Evolutionary conservation across 92 coral and sea anemone genomes (phyloP).

Genomic region (Palythoa caribaeorum): DNA sequence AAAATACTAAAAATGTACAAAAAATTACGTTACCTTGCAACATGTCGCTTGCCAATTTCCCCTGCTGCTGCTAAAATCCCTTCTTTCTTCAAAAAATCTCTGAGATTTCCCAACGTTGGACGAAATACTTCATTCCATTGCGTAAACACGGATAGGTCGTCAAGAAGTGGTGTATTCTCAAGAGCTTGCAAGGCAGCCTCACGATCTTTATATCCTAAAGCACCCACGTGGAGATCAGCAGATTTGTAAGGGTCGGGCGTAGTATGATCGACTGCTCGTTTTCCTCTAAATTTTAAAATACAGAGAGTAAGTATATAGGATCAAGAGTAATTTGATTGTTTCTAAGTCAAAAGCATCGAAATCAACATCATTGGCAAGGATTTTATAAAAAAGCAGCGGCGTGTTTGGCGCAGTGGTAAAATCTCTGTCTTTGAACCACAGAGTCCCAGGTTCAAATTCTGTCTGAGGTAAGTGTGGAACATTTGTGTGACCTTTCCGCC

Average conservation of each 20-base stretch:
- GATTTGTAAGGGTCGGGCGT: background rate
- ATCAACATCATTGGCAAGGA: too few relatives aligned
- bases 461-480: too few relatives aligned
- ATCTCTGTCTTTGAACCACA: too few relatives aligned
- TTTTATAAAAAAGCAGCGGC: too few relatives aligned
- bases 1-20: too few relatives aligned
- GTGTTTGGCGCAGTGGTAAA: too few relatives aligned
- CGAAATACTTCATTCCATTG: conserved; percentile 85
- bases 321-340: background rate
- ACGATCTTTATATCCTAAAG: conserved; percentile 69
- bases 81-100: conserved; percentile 71
- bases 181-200: conserved; percentile 77
- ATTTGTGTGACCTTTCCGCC: too few relatives aligned
- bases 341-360: background rate
- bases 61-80: conserved; percentile 43
- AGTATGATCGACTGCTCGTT: conserved; percentile 14
- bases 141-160: conserved; percentile 73
- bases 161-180: conserved; percentile 79
- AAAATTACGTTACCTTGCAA: background rate
- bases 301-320: too few relatives aligned
- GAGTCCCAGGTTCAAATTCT: too few relatives aligned
- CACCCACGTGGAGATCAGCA: conserved; percentile 59
- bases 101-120: conserved; percentile 78
- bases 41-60: background rate
- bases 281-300: conserved; percentile 10